Evolutionary conservation across 2,888 invertebrate species (phyloP), one percentile per base, ranked within the genome.

Genomic region (Hermaeophaga mercurialis): DNA sequence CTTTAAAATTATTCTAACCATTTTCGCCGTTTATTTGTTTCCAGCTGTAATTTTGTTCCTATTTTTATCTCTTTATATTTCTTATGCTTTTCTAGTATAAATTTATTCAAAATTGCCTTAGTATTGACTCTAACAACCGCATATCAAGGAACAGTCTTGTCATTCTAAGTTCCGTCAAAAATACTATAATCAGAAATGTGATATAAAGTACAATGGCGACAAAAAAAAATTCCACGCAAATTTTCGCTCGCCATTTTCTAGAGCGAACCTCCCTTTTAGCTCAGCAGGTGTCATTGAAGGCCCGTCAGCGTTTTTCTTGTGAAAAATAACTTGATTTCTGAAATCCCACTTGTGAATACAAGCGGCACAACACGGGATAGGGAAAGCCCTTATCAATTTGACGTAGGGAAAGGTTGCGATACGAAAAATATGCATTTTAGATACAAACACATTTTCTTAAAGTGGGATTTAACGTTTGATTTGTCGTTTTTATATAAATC

Each of bases 401-500:
- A 50, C 31, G 41, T 50, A 41, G 41, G 41, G 14, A n/a, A 50
- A 50, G 39, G 39, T 49, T 39, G 14, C 26, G 28, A 49, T 49
- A 49, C n/a, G n/a, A 50, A 49, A 50, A 50, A 50, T 33, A 33
- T 50, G 50, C 39, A 50, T 50, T 50, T 50, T 50, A 11, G 31
- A 50, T 50, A 41, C 31, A 50, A 41, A 50, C 31, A 50, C 41
- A 26, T 48, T 48, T 43, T 18, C 24, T 43, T 26, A 43, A 57
- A 53, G 47, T 52, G 47, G 54, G 43, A 38, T 59, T 44, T 46
- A 52, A 55, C 52, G 58, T 58, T 55, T 55, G 55, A 52, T 53
- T 59, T 55, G 59, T 52, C 55, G 53, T 41, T 47, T 50, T 55
- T 49, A 56, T 59, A 56, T 18, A 53, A 53, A 56, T 59, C 49